Evolutionary conservation across 2,113 vertebrate genomes (phyloP), one percentile per base, ranked within the genome.

Genomic region (Myocastor coypus): DNA sequence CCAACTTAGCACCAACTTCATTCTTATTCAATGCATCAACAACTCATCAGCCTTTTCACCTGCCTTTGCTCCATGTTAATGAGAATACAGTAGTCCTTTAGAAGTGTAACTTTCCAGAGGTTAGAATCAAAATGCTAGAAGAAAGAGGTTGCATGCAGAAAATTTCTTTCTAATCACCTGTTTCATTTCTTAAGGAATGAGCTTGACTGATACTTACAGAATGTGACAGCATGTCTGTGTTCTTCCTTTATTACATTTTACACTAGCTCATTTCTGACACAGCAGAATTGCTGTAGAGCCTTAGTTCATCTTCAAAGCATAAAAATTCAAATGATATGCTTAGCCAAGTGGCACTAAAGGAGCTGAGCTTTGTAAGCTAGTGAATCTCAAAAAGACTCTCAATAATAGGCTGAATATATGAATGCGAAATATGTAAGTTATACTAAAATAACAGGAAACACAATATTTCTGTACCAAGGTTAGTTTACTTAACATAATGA

Each of bases 121-220:
- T 42, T 68, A 89, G 37, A 90, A 92, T 81, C 40, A 91, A 92
- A 95, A 82, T 83, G 4, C n/a, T 95, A 3, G 87, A 94, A 92
- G 40, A 83, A 92, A 68, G n/a, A 90, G 46, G 30, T 50, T 86
- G 61, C 46, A 75, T 78, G 0, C 42, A 42, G 69, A 87, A 94
- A 91, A 92, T 55, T 46, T 93, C 46, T 50, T 59, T 63, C 81
- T 83, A 81, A 30, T 13, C 3, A 93, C 42, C 7, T 88, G 7
- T 88, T 86, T 89, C 95, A 84, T 95, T 91, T 95, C 80, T 64
- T 83, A 82, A 87, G 46, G 24, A 16, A 66, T 92, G 12, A 42
- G 3, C 13, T 30, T 34, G 92, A 28, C 32, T 78, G 6, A 91
- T 66, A 40, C 24, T 87, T 88, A 84, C 64, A 77, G 63, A 81